These are phyloP conservation scores for Pedionomus torquatus DNA, from an alignment of 2,113 vertebrate species.

Conservation along the genomic window DNA sequence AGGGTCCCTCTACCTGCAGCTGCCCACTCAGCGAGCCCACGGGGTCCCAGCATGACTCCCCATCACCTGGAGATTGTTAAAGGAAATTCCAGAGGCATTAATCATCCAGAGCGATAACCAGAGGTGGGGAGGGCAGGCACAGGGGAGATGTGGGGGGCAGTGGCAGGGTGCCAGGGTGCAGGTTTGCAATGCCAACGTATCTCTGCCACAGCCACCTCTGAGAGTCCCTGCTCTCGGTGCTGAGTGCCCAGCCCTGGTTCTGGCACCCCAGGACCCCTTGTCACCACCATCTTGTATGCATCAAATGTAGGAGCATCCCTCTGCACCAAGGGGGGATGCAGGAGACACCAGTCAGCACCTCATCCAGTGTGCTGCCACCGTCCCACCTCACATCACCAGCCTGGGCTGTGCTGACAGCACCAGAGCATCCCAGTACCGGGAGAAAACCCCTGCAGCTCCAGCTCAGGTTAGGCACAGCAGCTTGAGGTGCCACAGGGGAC, in stretches of 20 bases:
- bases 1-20: background rate
- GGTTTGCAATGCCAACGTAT: fast-evolving
- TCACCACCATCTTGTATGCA: fast-evolving
- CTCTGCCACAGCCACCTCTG: background rate
- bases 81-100: background rate
- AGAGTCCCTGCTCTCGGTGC: background rate
- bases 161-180: background rate
- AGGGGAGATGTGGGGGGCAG: background rate
- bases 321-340: background rate
- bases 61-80: background rate
- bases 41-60: background rate
- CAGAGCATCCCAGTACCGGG: fast-evolving
- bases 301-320: background rate
- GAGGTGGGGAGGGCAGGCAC: background rate
- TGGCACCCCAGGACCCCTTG: background rate
- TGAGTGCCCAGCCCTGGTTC: fast-evolving
- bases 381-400: background rate
- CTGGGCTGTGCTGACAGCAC: background rate
- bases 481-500: fast-evolving
- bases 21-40: fast-evolving
- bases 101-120: background rate
- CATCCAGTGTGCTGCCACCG: background rate
- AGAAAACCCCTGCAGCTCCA: background rate
- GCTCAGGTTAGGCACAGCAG: fast-evolving
- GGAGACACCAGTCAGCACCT: background rate